Conservation (phyloP, 2,797 vertebrate genomes). For the Lacerta agilis region DNA sequence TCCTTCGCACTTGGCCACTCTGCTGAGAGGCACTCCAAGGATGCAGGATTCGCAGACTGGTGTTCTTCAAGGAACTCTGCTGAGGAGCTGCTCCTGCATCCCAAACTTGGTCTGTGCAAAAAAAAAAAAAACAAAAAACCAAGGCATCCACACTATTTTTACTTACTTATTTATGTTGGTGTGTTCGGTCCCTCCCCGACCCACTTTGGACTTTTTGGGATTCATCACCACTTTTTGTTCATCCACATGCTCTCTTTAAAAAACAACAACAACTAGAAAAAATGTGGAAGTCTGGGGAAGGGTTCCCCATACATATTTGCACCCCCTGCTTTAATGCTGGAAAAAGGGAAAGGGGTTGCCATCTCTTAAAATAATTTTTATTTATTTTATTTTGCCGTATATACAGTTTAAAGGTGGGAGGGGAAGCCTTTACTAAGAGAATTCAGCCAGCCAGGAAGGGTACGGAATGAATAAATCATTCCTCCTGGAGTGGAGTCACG, state of each 20-base stretch:
- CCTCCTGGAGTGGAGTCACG: conserved; percentile 30
- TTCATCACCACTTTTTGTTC: conserved; percentile 16
- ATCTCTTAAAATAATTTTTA: conserved; percentile 15
- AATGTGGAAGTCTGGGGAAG: background rate
- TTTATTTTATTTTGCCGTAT: conserved; percentile 1
- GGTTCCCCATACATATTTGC: conserved; percentile 26
- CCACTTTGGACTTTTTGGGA: background rate
- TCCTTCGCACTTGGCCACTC: background rate
- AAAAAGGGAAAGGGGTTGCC: conserved; percentile 11
- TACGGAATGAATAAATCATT: conserved; percentile 20
- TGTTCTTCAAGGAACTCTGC: rapidly evolving
- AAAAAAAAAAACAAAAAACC: background rate
- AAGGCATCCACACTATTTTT: background rate
- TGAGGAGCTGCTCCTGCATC: background rate
- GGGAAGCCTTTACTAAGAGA: conserved; percentile 17
- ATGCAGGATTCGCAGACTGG: background rate
- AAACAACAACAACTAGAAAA: conserved; percentile 29
- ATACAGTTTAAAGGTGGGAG: background rate
- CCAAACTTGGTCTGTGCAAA: background rate
- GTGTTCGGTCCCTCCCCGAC: background rate
- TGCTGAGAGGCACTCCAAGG: background rate
- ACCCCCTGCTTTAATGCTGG: conserved; percentile 46
- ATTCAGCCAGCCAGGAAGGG: conserved; percentile 41
- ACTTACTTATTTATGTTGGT: conserved; percentile 24
- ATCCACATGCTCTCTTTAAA: conserved; percentile 2